Percentiles rank a stretch among this genome's conserved stretches.
These are phyloP conservation scores for Plectrocnemia conspersa DNA, from an alignment of 1,140 invertebrate genomes.

Conservation along the genomic window DNA sequence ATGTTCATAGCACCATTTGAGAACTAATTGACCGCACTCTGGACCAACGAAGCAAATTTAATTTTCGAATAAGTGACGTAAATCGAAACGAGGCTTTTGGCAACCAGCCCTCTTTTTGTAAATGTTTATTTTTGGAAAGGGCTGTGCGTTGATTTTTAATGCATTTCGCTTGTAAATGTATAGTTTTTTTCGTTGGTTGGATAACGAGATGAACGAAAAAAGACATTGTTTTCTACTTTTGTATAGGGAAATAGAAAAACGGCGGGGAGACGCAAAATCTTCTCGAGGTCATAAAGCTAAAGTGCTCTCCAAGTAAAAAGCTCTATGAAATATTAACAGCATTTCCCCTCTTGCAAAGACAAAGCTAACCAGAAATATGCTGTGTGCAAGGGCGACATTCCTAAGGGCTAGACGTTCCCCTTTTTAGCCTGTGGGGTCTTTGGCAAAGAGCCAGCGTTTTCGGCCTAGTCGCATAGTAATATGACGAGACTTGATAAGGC, in stretches of 20 bases:
- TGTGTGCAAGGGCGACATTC: conserved; percentile 2
- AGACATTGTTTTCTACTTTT: too few relatives aligned
- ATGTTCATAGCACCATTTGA: too few relatives aligned
- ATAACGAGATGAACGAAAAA: too few relatives aligned
- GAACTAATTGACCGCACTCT: too few relatives aligned
- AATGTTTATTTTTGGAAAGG: too few relatives aligned
- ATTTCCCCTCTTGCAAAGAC: conserved; percentile 16
- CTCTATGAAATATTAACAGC: conserved; percentile 21
- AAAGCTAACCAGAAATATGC: conserved; percentile 17
- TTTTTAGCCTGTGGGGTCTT: neutral
- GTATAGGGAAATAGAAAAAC: conserved; percentile 4
- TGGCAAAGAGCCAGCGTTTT: conserved; percentile 8
- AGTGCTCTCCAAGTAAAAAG: conserved; percentile 17
- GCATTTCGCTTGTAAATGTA: too few relatives aligned
- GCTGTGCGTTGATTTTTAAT: too few relatives aligned
- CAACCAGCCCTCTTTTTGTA: too few relatives aligned
- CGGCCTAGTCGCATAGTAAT: conserved; percentile 6
- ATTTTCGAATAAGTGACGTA: too few relatives aligned
- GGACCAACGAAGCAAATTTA: too few relatives aligned
- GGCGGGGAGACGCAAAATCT: conserved; percentile 9
- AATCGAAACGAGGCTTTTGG: too few relatives aligned
- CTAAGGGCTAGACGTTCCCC: neutral
- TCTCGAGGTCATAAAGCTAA: conserved; percentile 12
- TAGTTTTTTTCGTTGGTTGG: too few relatives aligned
- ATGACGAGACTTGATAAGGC: conserved; percentile 16